Evolutionary conservation across 1,140 invertebrate species (phyloP), one percentile per base, ranked within the genome.

Genomic region (Dendrolimus kikuchii): DNA sequence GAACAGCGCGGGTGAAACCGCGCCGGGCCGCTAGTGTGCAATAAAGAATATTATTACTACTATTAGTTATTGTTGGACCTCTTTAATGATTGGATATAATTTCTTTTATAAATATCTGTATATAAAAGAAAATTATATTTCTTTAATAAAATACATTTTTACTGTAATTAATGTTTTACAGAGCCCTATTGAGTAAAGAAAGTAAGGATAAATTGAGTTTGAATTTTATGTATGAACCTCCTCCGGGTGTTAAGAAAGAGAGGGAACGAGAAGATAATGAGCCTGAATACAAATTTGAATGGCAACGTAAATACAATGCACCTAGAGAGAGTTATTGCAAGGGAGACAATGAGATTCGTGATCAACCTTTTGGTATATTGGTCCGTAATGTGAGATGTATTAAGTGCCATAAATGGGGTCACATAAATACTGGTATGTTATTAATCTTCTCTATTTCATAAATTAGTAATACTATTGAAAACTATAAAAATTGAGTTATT

Each of bases 181-280:
- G 95, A 87, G 97, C 97, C 6, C 90, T 99, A 76, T 87, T 99
- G 46, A 99, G 98, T 70, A 99, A 99, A 87, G 98, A 99, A 64
- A 97, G 95, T 72, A 99, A 99, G 81, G 98, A 99, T 53, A 99
- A 99, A 81, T 81, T 99, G n/a, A 99, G 98, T 62, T 92, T 99
- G 0, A 99, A 97, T 88, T 99, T 99, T 76, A 98, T 99, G 96
- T 99, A 99, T 87, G 98, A 99, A 87, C 96, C 98, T n/a, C 99
- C 99, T 55, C 97, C 98, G 39, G 98, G 98, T 45, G 95, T 95
- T 7, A 96, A 95, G 71, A 96, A 96, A 76, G 95, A 96, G 82
- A 88, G 93, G 45, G 94, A 98, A 88, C 94, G 96, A 75, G 94
- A 96, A 85, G 96, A 97, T 58, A 95, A 96, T 72, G 97, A 98